These are phyloP conservation scores for Sinella curviseta DNA, from an alignment of 1,140 invertebrate genomes.

Conservation along the genomic window DNA sequence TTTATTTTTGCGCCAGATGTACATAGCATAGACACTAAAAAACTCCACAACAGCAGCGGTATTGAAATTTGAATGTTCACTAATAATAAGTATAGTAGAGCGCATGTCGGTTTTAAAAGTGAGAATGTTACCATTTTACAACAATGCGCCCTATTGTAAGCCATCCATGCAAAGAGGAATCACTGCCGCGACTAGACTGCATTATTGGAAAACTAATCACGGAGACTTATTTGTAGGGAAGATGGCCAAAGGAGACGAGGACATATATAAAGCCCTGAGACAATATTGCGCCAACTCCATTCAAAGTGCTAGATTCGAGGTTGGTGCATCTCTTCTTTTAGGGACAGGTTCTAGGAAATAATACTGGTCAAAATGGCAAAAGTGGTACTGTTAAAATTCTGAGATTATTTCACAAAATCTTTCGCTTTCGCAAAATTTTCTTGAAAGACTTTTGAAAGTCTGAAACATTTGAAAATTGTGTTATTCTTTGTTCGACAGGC, in stretches of 20 bases:
- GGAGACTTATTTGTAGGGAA: constrained; percentile 1
- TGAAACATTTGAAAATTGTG: too few relatives aligned
- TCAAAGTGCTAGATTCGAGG: neutral
- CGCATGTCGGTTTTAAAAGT: neutral
- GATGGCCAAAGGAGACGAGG: neutral
- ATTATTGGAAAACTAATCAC: constrained; percentile 13
- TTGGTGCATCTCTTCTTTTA: neutral
- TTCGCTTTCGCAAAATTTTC: too few relatives aligned
- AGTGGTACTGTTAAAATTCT: constrained; percentile 4
- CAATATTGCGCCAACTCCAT: neutral
- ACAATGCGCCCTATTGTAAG: neutral
- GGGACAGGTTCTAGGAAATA: neutral
- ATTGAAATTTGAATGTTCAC: neutral
- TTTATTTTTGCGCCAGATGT: constrained; percentile 9
- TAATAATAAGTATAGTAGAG: neutral
- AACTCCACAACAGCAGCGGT: neutral
- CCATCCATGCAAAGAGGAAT: neutral
- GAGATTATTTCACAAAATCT: neutral
- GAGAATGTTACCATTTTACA: neutral
- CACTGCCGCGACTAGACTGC: neutral
- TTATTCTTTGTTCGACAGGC: neutral
- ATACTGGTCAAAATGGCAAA: constrained; percentile 14
- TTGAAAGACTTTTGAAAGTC: too few relatives aligned
- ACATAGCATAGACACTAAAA: neutral
- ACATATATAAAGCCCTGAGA: neutral